A percentile compares a stretch with the other conserved stretches of the same genome.
phyloP scores from a whole-genome alignment of 1,140 invertebrate genomes.

The Pseudomyrmex cubaensis region DNA sequence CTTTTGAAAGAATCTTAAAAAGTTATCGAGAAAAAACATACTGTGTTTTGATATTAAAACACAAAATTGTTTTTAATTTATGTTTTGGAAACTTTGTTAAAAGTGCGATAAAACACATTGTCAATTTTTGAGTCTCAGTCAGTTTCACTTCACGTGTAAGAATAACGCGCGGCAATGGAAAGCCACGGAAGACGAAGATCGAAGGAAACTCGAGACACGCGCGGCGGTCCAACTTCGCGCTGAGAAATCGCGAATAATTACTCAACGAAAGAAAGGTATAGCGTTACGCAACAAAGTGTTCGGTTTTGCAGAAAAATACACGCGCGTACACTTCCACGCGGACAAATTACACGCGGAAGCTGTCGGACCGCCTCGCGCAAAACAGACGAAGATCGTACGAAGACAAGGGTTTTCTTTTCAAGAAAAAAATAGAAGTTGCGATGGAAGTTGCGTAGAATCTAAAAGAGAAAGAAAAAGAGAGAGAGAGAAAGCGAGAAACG shows the following conservation, averaged over 20 bases:
- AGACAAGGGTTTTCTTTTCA: constrained; percentile 44
- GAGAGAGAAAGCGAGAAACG: neutral
- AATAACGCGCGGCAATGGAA: neutral
- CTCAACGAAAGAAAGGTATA: constrained; percentile 56
- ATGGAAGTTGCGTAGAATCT: constrained; percentile 12
- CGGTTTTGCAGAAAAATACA: constrained; percentile 41
- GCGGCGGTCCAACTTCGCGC: neutral
- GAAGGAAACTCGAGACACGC: constrained; percentile 47
- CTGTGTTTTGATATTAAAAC: too few species aligned
- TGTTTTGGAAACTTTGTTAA: neutral
- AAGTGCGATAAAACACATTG: too few species aligned
- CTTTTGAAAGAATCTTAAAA: too few species aligned
- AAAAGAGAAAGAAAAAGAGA: neutral
- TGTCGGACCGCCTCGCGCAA: constrained; percentile 30
- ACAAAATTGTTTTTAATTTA: neutral
- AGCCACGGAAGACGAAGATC: constrained; percentile 38
- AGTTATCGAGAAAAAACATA: too few species aligned
- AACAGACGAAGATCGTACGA: constrained; percentile 7
- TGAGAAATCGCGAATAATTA: constrained; percentile 57
- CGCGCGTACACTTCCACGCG: constrained; percentile 31
- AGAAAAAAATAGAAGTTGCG: constrained; percentile 51
- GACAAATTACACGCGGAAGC: constrained; percentile 67
- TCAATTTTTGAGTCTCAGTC: too few species aligned
- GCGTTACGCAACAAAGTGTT: constrained; percentile 53
- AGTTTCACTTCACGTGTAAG: neutral